Base-by-base conservation (phyloP, 2,888 invertebrate species). In the Frankliniella intonsa region DNA sequence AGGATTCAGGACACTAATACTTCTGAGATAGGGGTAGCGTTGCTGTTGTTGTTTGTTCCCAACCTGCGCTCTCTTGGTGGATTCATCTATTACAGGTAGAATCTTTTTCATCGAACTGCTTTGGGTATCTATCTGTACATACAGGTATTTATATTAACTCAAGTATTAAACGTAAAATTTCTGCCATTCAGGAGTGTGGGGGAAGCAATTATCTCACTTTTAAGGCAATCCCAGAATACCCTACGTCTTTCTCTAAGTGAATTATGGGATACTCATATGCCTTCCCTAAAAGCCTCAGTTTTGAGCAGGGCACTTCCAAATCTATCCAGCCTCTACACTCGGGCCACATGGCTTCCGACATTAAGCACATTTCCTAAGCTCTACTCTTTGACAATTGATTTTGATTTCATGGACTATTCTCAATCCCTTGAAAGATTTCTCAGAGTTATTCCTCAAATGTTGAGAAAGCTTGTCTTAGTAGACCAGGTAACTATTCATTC, bases 1-100 rank as follows among this genome's bases (percentile, higher is more conserved):
- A 84, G 85, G 27, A 86, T 86, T 80, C 86, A 86, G 81, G 86
- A 86, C 81, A 86, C 86, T 19, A 86, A 86, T 83, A 86, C 86
- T 8, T 85, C 86, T 11, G 85, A 85, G 65, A 82, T 85, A 69
- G 85, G 86, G 80, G 86, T 86, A 17, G 79, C 85, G 11, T 84
- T 86, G 82, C 84, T 86, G 27, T 83, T 86, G 10, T 83, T 86
- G 55, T 86, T 86, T 82, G 83, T 86, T 10, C 85, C 86, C 80
- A 85, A 85, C 81, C 83, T 86, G 80, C 85, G 85, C 81, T 86
- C 85, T 19, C 83, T 86, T 10, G 86, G 86, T 17, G 86, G 86
- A 10, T 86, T 86, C 81, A 85, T 86, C 3, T 86, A 86, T 83
- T 86, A 86, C 82, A 85, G 86, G 86, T 86, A 82, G 9, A 76